Evolutionary conservation across 2,113 vertebrate species (phyloP).

Genomic region (Athene cunicularia): DNA sequence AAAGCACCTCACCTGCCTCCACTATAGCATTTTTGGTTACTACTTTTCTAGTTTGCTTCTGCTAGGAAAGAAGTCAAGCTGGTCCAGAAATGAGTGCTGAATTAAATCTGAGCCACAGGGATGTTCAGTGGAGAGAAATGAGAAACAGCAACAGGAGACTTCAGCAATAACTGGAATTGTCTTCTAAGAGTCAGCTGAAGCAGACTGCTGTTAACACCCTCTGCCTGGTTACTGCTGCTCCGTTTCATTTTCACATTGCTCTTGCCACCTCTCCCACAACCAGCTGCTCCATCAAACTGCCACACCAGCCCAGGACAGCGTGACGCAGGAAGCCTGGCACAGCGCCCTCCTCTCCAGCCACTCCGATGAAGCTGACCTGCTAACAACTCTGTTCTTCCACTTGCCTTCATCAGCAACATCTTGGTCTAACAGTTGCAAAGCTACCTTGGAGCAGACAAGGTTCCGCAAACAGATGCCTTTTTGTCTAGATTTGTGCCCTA

Average conservation of each 20-base stretch:
- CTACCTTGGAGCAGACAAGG: not conserved
- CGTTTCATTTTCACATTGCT: not conserved
- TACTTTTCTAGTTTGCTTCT: not conserved
- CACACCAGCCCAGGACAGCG: not conserved
- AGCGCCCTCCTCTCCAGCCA: not conserved
- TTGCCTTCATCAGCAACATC: not conserved
- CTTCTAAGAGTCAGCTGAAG: not conserved
- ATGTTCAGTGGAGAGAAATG: not conserved
- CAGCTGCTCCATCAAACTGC: not conserved
- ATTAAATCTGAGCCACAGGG: not conserved
- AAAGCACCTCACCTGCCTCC: not conserved
- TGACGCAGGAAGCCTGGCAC: not conserved
- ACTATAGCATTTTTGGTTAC: not conserved
- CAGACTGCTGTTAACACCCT: conserved; percentile 11
- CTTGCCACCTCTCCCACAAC: conserved; percentile 22
- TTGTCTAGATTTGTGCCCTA: not conserved
- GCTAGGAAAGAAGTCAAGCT: not conserved
- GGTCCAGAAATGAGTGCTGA: not conserved
- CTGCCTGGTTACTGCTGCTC: conserved; percentile 6
- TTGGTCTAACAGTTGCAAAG: not conserved
- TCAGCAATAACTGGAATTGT: not conserved
- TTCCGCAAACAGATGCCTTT: not conserved
- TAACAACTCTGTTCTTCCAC: not conserved
- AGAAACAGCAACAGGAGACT: not conserved
- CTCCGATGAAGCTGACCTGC: accelerated